Conservation (phyloP, 1,140 invertebrate genomes). For the Fopius arisanus region DNA sequence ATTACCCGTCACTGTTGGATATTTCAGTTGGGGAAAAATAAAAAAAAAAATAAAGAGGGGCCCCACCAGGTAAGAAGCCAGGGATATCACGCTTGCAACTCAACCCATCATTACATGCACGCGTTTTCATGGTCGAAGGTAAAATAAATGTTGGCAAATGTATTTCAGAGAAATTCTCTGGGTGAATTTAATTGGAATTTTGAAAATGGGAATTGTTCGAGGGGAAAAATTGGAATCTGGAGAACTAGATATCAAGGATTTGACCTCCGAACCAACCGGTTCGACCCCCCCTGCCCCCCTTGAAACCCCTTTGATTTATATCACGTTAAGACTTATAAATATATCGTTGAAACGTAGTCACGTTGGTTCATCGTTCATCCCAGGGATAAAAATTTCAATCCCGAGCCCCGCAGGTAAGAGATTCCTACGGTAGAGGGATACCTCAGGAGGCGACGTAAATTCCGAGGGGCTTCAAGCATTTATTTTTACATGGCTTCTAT, state of each 20-base stretch:
- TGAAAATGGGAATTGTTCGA: background rate
- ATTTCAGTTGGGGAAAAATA: conserved; percentile 18
- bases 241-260: conserved; percentile 15
- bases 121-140: conserved; percentile 34
- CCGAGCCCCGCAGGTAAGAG: background rate
- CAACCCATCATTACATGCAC: conserved; percentile 54
- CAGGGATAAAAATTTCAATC: conserved; percentile 1
- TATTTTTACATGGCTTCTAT: background rate
- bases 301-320: conserved; percentile 4
- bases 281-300: conserved; percentile 10
- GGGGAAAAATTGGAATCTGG: background rate
- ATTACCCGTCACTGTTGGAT: conserved; percentile 8
- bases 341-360: background rate
- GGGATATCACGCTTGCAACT: conserved; percentile 35
- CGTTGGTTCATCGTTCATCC: conserved; percentile 1
- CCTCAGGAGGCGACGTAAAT: background rate
- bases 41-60: too few species aligned
- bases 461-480: conserved; percentile 4
- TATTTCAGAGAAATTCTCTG: background rate
- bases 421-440: conserved; percentile 8
- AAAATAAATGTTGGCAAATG: background rate
- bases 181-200: background rate
- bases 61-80: background rate
- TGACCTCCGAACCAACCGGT: conserved; percentile 9
- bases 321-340: conserved; percentile 16